Evolutionary conservation across 1,140 invertebrate species (phyloP), one percentile per base, ranked within the genome.

Genomic region (Magallana ariakensis): DNA sequence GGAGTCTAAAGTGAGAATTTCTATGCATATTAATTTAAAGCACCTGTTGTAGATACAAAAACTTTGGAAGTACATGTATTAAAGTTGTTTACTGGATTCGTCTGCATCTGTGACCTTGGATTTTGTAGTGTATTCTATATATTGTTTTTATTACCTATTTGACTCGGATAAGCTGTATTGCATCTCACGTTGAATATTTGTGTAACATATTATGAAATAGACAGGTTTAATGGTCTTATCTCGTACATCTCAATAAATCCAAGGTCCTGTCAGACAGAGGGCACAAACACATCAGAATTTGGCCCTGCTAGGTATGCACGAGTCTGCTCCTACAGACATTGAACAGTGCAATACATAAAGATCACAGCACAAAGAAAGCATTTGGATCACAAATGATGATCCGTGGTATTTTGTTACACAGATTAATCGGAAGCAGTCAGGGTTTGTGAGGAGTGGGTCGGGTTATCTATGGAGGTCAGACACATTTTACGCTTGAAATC

Each of bases 401-500:
- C 66, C 26, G 66, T 75, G 22, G 22, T 75, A 75, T 75, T 13
- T 22, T 26, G 33, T 75, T 75, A 75, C 66, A 75, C 19, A 26
- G 66, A 75, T 46, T 75, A 75, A 75, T 13, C 66, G 11, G 7
- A 13, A 75, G 26, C 22, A 26, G 66, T 75, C 66, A 75, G 66
- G 33, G 33, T 26, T 75, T 75, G 66, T 75, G 66, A 75, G 8
- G 22, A 75, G 66, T 33, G 22, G 66, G 66, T 75, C 66, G 26
- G 22, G 13, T 26, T 75, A 33, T 75, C 66, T 8, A 11, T 22
- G 22, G 22, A 75, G 66, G 66, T 75, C 66, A 75, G 66, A 75
- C 66, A 75, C 66, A 75, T 75, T 75, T 75, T 75, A 75, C 66
- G 66, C 66, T 75, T 75, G 66, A 75, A 75, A 75, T 26, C 66